phyloP scores from a whole-genome alignment of 2,113 vertebrate species.

The Phrynocephalus versicolor region DNA sequence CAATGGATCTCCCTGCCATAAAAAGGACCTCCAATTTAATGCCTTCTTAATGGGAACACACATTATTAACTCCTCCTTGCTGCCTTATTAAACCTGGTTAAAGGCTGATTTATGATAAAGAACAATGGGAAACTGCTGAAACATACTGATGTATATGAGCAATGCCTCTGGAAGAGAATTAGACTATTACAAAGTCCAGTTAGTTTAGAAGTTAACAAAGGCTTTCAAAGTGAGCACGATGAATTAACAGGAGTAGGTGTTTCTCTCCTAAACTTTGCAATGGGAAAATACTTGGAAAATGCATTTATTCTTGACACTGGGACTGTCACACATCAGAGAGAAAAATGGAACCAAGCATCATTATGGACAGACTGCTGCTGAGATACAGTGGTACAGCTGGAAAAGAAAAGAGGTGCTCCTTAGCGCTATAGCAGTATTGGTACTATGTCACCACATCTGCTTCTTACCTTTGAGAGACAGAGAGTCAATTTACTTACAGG shows the following conservation, averaged over 20 bases:
- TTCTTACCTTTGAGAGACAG: neutral
- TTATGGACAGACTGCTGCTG: neutral
- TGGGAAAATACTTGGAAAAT: neutral
- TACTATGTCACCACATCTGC: neutral
- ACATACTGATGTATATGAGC: fast-evolving
- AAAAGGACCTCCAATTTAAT: neutral
- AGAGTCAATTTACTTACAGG: slow-evolving; percentile 8
- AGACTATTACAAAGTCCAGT: neutral
- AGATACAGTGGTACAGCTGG: neutral
- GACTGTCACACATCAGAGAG: neutral
- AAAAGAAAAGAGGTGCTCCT: too few relatives aligned
- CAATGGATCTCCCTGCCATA: neutral
- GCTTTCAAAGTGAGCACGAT: neutral
- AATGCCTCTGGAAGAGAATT: neutral
- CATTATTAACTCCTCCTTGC: neutral
- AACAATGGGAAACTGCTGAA: neutral
- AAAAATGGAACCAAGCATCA: neutral
- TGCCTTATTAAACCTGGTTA: slow-evolving; percentile 1
- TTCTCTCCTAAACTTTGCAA: neutral
- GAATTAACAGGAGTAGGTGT: neutral
- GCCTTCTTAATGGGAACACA: neutral
- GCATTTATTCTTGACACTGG: neutral
- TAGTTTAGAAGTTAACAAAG: neutral
- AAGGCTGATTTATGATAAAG: neutral
- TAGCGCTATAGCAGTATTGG: neutral